A percentile compares a stretch with the other conserved stretches of the same genome.
Conservation (phyloP, 2,113 vertebrate species). For the Paedocypris sp. region DNA sequence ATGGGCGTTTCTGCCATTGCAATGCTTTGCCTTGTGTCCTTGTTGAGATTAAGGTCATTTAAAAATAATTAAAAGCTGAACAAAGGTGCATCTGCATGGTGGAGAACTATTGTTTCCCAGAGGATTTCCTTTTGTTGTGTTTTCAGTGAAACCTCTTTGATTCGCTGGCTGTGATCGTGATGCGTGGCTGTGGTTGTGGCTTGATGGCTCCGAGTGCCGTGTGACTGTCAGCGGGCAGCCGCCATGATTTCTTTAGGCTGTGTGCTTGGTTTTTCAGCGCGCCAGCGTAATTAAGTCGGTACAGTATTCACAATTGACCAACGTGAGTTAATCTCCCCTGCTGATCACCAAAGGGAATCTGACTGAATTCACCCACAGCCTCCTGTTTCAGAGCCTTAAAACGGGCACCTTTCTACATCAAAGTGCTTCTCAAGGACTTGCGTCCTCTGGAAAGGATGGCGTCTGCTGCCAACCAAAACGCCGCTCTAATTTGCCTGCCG, state of each 20-base stretch:
- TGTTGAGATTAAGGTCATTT: neutral
- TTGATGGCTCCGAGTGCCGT: constrained; percentile 22
- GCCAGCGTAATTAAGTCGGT: constrained; percentile 49
- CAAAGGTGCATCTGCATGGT: constrained; percentile 1
- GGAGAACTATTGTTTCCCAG: constrained; percentile 25
- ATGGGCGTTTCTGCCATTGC: neutral
- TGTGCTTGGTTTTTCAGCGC: constrained; percentile 24
- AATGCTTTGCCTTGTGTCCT: constrained; percentile 3
- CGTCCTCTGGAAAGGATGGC: constrained; percentile 61
- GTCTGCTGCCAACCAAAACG: constrained; percentile 57
- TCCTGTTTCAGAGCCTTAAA: constrained; percentile 47
- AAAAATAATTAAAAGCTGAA: neutral
- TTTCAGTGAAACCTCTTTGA: constrained; percentile 34
- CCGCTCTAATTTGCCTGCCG: constrained; percentile 57
- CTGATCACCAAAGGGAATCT: constrained; percentile 50
- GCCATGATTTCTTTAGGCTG: constrained; percentile 25
- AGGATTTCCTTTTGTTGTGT: constrained; percentile 31
- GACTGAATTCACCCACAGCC: constrained; percentile 43
- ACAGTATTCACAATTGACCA: constrained; percentile 39
- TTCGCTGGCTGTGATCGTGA: constrained; percentile 23
- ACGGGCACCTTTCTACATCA: constrained; percentile 59
- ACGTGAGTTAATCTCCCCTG: constrained; percentile 33
- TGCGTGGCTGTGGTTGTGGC: constrained; percentile 31
- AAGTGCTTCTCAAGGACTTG: constrained; percentile 58
- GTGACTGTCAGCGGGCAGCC: constrained; percentile 34